Conservation (phyloP, 2,888 invertebrate species). For the Drosophila buzzatii region DNA sequence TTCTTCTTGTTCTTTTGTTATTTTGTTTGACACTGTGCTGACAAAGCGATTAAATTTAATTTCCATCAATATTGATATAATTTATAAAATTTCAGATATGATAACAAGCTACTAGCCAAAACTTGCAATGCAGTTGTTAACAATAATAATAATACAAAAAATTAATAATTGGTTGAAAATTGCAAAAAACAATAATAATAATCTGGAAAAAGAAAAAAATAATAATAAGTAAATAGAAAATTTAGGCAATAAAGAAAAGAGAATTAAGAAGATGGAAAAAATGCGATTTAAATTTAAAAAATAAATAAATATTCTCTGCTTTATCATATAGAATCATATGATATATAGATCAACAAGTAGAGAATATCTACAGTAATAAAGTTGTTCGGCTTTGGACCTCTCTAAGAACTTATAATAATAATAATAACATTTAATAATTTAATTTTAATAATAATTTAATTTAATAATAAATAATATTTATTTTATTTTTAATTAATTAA, state of each 20-base stretch:
- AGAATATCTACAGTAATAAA: too few species aligned
- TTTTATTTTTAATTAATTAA: too few species aligned
- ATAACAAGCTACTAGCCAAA: slow-evolving; percentile 38
- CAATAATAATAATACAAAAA: slow-evolving; percentile 13
- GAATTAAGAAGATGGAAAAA: neutral
- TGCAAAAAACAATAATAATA: neutral
- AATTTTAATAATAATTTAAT: too few species aligned
- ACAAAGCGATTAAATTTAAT: slow-evolving; percentile 69
- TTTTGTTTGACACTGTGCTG: slow-evolving; percentile 58
- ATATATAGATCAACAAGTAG: too few species aligned
- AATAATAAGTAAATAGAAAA: neutral
- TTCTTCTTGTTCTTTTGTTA: slow-evolving; percentile 11
- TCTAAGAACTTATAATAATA: too few species aligned
- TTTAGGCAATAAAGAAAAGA: neutral
- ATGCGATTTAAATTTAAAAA: too few species aligned
- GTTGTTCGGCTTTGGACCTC: too few species aligned
- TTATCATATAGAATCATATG: too few species aligned
- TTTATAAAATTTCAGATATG: slow-evolving; percentile 49
- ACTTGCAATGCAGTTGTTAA: neutral
- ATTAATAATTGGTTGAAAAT: neutral
- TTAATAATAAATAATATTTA: too few species aligned
- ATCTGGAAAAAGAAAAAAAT: neutral
- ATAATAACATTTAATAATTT: too few species aligned
- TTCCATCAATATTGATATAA: slow-evolving; percentile 68
- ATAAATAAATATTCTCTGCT: too few species aligned